Percentiles rank a stretch among this genome's conserved stretches.
Evolutionary conservation across 2,888 invertebrate genomes (phyloP).

Genomic region (Metacarcinus magister): DNA sequence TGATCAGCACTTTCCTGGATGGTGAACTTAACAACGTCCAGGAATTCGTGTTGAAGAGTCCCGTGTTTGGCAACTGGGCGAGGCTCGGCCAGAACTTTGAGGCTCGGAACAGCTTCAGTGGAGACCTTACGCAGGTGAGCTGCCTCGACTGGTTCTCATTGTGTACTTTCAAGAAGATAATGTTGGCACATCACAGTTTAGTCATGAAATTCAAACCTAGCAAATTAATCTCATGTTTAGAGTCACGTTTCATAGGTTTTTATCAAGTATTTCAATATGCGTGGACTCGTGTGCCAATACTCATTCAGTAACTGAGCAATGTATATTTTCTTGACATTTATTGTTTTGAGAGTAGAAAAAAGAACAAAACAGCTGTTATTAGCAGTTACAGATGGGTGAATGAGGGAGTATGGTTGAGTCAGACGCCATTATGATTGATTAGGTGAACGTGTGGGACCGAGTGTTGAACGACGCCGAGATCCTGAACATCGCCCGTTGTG

Average conservation of each 20-base stretch:
- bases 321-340: neutral
- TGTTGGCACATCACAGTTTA: neutral
- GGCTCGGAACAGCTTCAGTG: constrained; percentile 78
- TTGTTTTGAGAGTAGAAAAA: neutral
- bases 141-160: neutral
- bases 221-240: neutral
- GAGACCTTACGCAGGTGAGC: constrained; percentile 77
- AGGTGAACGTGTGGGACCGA: constrained; percentile 82
- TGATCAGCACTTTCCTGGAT: constrained; percentile 73
- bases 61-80: constrained; percentile 77
- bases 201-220: neutral
- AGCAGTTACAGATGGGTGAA: too few relatives aligned
- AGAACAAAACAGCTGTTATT: neutral
- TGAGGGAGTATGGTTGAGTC: neutral
- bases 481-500: constrained; percentile 68
- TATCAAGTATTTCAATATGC: neutral
- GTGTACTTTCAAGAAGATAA: neutral
- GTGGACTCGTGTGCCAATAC: neutral
- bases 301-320: neutral
- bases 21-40: constrained; percentile 66
- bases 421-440: neutral
- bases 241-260: neutral
- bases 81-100: constrained; percentile 77
- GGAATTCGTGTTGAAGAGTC: constrained; percentile 61
- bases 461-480: constrained; percentile 68